Percentiles rank a stretch among this genome's conserved stretches.
Conservation (phyloP, 2,888 invertebrate species). For the Elegia similella region DNA sequence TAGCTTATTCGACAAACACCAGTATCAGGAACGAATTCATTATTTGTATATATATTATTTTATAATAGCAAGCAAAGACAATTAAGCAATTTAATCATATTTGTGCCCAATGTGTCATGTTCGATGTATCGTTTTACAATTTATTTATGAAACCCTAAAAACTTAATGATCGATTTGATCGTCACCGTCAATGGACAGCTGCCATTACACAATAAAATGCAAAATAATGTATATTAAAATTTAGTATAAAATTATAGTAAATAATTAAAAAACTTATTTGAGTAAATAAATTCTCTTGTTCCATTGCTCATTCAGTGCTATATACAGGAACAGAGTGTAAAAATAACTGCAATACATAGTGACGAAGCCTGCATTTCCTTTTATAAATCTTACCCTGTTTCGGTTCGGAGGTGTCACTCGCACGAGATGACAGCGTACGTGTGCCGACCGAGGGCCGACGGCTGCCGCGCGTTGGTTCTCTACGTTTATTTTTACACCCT, state of each 20-base stretch:
- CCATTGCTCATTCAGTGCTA: slow-evolving; percentile 78
- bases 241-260: slow-evolving; percentile 71
- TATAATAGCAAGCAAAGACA: slow-evolving; percentile 60
- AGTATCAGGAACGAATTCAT: slow-evolving; percentile 54
- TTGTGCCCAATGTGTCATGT: slow-evolving; percentile 82
- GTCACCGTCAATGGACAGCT: slow-evolving; percentile 74
- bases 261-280: slow-evolving; percentile 76
- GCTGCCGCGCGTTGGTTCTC: slow-evolving; percentile 15
- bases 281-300: slow-evolving; percentile 82
- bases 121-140: slow-evolving; percentile 77
- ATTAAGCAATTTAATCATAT: slow-evolving; percentile 66
- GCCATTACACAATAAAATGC: slow-evolving; percentile 79
- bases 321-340: slow-evolving; percentile 67
- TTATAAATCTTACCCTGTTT: slow-evolving; percentile 38
- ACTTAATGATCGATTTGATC: slow-evolving; percentile 62
- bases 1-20: slow-evolving; percentile 49
- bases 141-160: slow-evolving; percentile 72
- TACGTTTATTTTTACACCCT: slow-evolving; percentile 71
- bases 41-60: slow-evolving; percentile 44
- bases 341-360: slow-evolving; percentile 50
- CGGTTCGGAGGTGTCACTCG: background rate
- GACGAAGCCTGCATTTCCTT: slow-evolving; percentile 29
- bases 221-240: slow-evolving; percentile 74
- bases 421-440: too few species aligned
- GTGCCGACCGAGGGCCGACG: background rate